Evolutionary conservation across 2,888 invertebrate genomes (phyloP).

Genomic region (Cenopis cana): DNA sequence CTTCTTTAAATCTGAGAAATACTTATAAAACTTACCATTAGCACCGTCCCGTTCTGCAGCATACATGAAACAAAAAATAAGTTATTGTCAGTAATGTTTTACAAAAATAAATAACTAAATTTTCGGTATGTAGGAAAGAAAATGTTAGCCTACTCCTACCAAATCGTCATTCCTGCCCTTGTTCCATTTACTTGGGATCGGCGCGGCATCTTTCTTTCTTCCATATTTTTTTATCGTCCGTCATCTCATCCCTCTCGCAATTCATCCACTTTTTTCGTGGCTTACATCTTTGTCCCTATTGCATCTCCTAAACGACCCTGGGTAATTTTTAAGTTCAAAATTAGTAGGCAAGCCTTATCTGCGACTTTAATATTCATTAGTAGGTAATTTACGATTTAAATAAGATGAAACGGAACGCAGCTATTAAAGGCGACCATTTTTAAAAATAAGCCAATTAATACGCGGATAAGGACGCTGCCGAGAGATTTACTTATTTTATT

Average conservation of each 20-base stretch:
- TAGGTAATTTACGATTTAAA: slow-evolving; percentile 34
- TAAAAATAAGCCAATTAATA: slow-evolving; percentile 35
- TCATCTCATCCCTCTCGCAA: too few species aligned
- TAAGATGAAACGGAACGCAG: slow-evolving; percentile 34
- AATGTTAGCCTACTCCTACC: too few species aligned
- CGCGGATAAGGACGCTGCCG: slow-evolving; percentile 4
- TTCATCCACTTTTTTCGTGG: too few species aligned
- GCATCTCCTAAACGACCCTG: not conserved
- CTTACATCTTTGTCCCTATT: too few species aligned
- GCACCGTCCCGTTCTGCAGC: slow-evolving; percentile 65
- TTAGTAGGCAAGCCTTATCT: slow-evolving; percentile 13
- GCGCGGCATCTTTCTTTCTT: too few species aligned
- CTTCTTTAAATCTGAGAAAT: not conserved
- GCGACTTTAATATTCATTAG: slow-evolving; percentile 35
- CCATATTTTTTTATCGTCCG: too few species aligned
- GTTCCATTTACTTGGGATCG: too few species aligned
- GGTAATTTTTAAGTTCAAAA: slow-evolving; percentile 7
- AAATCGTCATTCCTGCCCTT: too few species aligned
- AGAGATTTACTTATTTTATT: too few species aligned
- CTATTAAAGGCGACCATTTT: slow-evolving; percentile 16
- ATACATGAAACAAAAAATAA: slow-evolving; percentile 69
- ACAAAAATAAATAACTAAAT: not conserved
- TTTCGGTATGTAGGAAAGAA: not conserved
- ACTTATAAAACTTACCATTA: slow-evolving; percentile 71
- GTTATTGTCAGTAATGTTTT: not conserved